These are phyloP conservation scores for Pan paniscus DNA, from an alignment of 2,113 vertebrate genomes.

Conservation along the genomic window DNA sequence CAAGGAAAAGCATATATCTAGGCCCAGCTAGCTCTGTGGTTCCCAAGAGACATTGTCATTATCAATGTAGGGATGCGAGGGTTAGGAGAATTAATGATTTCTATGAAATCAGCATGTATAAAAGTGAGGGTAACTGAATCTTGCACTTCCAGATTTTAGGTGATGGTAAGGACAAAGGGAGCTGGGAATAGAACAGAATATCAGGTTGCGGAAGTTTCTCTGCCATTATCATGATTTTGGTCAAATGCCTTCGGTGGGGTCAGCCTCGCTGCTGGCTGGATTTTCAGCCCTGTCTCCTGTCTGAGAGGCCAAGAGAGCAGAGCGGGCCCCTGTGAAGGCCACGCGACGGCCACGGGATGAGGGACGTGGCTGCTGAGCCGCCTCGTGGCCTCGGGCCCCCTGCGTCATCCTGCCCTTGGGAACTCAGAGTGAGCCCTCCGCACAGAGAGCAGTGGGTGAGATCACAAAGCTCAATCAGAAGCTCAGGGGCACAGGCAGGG, in stretches of 20 bases:
- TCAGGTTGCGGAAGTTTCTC: not conserved
- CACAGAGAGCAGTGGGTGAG: too few species aligned
- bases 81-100: not conserved
- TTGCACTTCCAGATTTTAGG: not conserved
- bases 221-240: rapidly evolving
- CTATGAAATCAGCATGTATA: not conserved
- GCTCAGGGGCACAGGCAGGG: too few species aligned
- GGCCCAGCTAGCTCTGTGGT: not conserved
- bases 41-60: not conserved
- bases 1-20: not conserved
- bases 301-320: too few species aligned
- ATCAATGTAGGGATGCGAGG: not conserved
- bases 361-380: too few species aligned
- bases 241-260: rapidly evolving
- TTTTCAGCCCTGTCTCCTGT: too few species aligned
- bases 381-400: too few species aligned
- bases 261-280: too few species aligned
- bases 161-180: rapidly evolving
- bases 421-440: too few species aligned
- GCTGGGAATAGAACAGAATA: too few species aligned
- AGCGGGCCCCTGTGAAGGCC: too few species aligned
- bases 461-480: too few species aligned
- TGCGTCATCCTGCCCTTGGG: too few species aligned
- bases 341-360: rapidly evolving
- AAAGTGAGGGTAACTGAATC: not conserved